Conservation (phyloP, 2,888 invertebrate genomes). For the Strigamia transsilvanica region DNA sequence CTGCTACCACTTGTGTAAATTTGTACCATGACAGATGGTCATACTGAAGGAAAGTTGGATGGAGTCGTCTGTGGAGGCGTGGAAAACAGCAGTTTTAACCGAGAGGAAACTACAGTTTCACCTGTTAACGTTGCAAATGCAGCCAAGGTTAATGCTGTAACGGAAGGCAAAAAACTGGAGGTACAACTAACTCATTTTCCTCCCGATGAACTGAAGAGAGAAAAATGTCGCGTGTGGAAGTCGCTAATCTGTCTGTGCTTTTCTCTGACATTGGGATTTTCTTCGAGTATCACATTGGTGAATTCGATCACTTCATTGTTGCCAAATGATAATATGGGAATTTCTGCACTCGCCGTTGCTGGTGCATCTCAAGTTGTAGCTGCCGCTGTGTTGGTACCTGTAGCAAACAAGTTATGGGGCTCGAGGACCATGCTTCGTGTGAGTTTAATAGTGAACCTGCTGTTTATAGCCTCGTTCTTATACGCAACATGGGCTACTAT, state of each 20-base stretch:
- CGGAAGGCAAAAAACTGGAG: not conserved
- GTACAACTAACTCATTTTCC: not conserved
- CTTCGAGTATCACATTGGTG: not conserved
- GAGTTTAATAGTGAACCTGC: not conserved
- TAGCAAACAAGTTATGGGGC: not conserved
- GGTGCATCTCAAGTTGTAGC: not conserved
- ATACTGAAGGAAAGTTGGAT: not conserved
- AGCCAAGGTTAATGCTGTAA: not conserved
- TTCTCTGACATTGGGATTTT: not conserved
- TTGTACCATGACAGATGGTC: not conserved
- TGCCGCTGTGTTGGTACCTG: not conserved
- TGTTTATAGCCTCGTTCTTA: not conserved
- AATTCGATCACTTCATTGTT: not conserved
- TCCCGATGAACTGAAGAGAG: not conserved
- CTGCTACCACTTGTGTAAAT: not conserved
- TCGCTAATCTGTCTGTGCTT: not conserved
- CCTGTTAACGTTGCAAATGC: not conserved
- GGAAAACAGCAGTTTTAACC: not conserved
- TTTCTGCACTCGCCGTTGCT: not conserved
- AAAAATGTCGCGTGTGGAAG: conserved; percentile 1
- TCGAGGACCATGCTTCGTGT: not conserved
- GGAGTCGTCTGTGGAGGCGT: not conserved
- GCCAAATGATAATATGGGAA: not conserved
- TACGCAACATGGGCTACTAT: not conserved
- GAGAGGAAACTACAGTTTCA: not conserved